These are phyloP conservation scores for Pandion haliaetus DNA, from an alignment of 2,113 vertebrate genomes.

Conservation along the genomic window DNA sequence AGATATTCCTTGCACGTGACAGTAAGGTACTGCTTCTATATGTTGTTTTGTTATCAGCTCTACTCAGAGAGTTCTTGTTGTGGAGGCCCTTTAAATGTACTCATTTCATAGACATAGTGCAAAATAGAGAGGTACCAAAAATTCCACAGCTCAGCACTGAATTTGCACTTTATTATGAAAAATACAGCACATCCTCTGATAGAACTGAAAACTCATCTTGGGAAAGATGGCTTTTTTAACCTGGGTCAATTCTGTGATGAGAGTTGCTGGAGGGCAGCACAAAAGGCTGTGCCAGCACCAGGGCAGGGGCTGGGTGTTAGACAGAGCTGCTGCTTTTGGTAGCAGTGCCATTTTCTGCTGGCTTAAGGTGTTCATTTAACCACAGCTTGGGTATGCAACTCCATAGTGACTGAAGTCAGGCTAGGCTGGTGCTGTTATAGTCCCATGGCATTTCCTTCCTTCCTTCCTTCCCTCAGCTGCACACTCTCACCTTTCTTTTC, in stretches of 20 bases:
- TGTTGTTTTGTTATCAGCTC: background rate
- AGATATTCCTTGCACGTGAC: background rate
- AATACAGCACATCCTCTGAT: background rate
- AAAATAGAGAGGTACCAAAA: background rate
- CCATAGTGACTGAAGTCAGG: background rate
- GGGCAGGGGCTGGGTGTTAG: fast-evolving
- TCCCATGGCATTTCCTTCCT: background rate
- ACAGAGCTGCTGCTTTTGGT: background rate
- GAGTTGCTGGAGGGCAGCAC: background rate
- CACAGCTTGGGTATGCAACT: background rate
- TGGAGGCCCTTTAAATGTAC: background rate
- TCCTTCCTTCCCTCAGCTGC: background rate
- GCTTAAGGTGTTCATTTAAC: background rate
- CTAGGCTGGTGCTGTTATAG: background rate
- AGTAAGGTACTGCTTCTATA: background rate
- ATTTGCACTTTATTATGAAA: background rate
- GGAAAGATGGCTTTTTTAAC: background rate
- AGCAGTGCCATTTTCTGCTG: background rate
- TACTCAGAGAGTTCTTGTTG: background rate
- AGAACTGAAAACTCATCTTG: background rate
- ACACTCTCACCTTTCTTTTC: background rate
- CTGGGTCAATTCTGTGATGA: background rate
- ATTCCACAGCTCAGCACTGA: background rate
- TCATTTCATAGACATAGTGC: background rate
- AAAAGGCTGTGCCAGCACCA: background rate